phyloP scores from a whole-genome alignment of 2,888 invertebrate genomes.

The Hydriomena furcata region DNA sequence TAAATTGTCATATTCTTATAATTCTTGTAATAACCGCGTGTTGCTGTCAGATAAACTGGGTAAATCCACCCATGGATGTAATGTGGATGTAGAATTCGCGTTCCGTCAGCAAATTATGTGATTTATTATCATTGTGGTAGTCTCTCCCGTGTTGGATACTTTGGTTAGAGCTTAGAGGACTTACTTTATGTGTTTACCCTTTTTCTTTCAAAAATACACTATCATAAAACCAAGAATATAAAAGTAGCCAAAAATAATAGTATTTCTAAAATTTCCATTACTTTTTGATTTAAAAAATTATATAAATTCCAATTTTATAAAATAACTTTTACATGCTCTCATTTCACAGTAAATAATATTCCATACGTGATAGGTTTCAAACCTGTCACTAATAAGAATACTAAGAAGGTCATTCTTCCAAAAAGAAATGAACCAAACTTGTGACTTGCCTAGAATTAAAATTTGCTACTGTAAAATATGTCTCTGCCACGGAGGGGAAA shows the following conservation, averaged over 20 bases:
- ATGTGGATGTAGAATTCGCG: conserved; percentile 56
- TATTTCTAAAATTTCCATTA: no score
- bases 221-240: no score
- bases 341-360: no score
- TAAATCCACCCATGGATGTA: conserved; percentile 62
- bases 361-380: no score
- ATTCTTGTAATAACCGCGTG: conserved; percentile 70
- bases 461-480: conserved; percentile 41
- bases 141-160: conserved; percentile 6
- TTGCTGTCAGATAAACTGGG: conserved; percentile 64
- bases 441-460: conserved; percentile 28
- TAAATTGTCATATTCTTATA: conserved; percentile 70
- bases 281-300: no score
- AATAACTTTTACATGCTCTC: no score
- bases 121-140: conserved; percentile 71
- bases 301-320: no score
- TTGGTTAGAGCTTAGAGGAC: conserved; percentile 2
- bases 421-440: no score
- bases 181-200: neutral
- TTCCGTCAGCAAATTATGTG: conserved; percentile 77
- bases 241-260: no score
- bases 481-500: conserved; percentile 49
- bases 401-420: no score
- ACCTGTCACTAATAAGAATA: no score
- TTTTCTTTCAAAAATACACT: no score